Evolutionary conservation across 2,113 vertebrate genomes (phyloP), one percentile per base, ranked within the genome.

Genomic region (Montifringilla adamsi): DNA sequence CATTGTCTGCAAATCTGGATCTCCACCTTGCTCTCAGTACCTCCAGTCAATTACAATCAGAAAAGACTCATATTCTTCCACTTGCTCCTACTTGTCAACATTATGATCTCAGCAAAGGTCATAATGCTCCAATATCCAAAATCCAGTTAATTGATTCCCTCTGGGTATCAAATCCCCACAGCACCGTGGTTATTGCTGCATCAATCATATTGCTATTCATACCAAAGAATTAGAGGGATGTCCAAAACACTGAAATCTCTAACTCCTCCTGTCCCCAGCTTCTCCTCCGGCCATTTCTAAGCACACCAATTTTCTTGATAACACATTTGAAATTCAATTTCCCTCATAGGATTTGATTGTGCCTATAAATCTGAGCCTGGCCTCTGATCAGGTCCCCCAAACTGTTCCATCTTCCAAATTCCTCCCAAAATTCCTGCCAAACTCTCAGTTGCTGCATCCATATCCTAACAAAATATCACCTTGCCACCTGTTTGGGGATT

Each of bases 201-300:
- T 97, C 96, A 87, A 94, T 97, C 96, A 95, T 97, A 96, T 89
- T 58, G 91, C 63, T 95, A 83, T 87, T 96, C 94, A 96, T 95
- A 93, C 81, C 89, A 66, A 93, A 79, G 94, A 87, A 95, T 94
- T 94, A 96, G 58, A 69, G 78, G 26, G n/a, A 66, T 76, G 87
- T 85, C 95, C 94, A 94, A 95, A 95, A 80, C 94, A 63, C 74
- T 93, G 94, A 94, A 69, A 89, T 95, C 74, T 85, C 67, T 62
- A 66, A 19, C 93, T 87, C 11, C 78, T 82, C 70, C 84, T 31
- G 1, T 93, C 66, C 72, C 50, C 70, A 43, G 75, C 63, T 84
- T 95, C 91, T 95, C 89, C 93, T 91, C 84, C 4, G 46, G 87
- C 89, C 87, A 69, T 96, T 94, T 93, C 89, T 50, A 79, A 90